Conservation (phyloP, 2,888 invertebrate species). For the Lasioglossum pauxillum region DNA sequence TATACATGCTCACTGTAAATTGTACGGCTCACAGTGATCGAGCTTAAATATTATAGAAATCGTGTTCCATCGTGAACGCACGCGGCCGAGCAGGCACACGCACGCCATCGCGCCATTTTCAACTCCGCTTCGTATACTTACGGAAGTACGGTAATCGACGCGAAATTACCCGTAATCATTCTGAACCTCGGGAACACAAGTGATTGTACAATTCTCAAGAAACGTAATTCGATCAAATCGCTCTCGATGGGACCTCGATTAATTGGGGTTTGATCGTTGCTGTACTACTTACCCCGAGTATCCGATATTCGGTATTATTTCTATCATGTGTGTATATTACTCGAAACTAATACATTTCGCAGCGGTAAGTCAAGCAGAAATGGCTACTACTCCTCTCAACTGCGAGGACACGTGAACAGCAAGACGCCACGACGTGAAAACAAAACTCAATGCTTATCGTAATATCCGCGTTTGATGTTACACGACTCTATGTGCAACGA, state of each 20-base stretch:
- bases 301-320: conserved; percentile 8
- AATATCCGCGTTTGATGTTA: not conserved
- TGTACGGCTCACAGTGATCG: conserved; percentile 54
- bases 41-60: conserved; percentile 56
- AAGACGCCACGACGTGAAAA: not conserved
- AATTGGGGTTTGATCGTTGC: not conserved
- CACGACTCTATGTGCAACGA: not conserved
- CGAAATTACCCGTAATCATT: conserved; percentile 2
- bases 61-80: conserved; percentile 60
- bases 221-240: conserved; percentile 1
- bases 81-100: conserved; percentile 48
- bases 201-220: conserved; percentile 12
- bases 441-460: not conserved
- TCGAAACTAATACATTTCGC: not conserved
- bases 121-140: not conserved
- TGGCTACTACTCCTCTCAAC: not conserved
- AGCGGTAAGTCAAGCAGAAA: not conserved
- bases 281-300: conserved; percentile 6
- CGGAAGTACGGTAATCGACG: not conserved
- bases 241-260: conserved; percentile 24
- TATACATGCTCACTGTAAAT: conserved; percentile 56
- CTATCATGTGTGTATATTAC: not conserved
- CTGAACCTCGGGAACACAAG: conserved; percentile 16
- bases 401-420: not conserved
- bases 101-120: conserved; percentile 31